Base-by-base conservation (phyloP, 2,797 vertebrate genomes). In the Semotilus atromaculatus region DNA sequence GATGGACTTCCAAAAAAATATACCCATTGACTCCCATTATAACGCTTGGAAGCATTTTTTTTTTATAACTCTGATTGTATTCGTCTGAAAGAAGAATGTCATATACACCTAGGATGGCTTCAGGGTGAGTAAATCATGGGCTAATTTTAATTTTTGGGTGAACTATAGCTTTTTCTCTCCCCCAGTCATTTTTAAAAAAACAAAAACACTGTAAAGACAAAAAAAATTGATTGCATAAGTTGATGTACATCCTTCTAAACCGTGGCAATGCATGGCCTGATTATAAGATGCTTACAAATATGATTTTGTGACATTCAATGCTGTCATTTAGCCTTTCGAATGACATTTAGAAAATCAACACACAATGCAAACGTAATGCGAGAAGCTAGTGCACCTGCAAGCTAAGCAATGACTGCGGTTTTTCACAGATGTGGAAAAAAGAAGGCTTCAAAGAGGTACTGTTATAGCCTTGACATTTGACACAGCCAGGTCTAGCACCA, bases 241-340 rank as follows among this genome's bases (percentile, higher is more conserved):
- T 80, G 9, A 79, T 64, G 34, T n/a, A 73, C 67, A 85, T 84
- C 71, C 11, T 82, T 82, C 29, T 31, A 85, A 62, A 80, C 82
- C 18, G 36, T 70, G 31, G 13, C 79, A 83, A 77, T 31, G 29
- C 62, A 31, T 80, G 76, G 18, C 72, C 26, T 70, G 71, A 78
- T 84, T 29, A 68, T 79, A 80, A 84, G 34, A 88, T 73, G 70
- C 19, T 51, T 23, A 76, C 31, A 80, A 71, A 68, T 21, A 60
- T 71, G n/a, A 13, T 7, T 19, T 75, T 77, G 58, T 81, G 80
- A 88, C 86, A 89, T 81, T 86, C 80, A 83, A 7, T 83, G 66
- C 66, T 88, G 71, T 48, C 75, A 73, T 38, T 34, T 55, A 83
- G 51, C 73, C 58, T 74, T 82, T 68, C 21, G 45, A 67, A 80